A percentile compares a stretch with the other conserved stretches of the same genome.
Evolutionary conservation across 2,797 vertebrate species (phyloP).

Genomic region (Sardinella longiceps): DNA sequence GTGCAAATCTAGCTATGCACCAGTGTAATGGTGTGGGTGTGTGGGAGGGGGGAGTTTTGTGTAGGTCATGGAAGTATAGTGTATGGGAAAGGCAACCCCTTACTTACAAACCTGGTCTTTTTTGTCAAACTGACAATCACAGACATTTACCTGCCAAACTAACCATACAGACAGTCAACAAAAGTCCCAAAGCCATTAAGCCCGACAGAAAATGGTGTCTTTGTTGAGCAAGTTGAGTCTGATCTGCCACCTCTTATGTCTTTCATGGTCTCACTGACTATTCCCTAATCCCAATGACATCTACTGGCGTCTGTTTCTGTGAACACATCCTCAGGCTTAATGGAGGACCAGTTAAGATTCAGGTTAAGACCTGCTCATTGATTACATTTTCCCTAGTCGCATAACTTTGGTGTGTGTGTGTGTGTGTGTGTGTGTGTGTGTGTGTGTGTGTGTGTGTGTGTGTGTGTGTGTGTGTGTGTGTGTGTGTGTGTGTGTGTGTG

Average conservation of each 20-base stretch:
- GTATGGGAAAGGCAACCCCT: background rate
- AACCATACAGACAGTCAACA: background rate
- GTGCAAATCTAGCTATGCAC: background rate
- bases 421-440: conserved; percentile 1
- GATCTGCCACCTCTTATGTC: background rate
- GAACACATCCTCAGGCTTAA: background rate
- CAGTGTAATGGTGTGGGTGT: background rate
- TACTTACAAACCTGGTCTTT: background rate
- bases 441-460: background rate
- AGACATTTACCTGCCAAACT: background rate
- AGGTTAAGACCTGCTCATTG: background rate
- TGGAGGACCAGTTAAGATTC: background rate
- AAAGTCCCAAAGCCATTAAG: background rate
- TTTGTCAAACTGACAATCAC: background rate
- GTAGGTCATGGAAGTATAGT: background rate
- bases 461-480: background rate
- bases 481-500: background rate
- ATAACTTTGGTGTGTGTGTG: background rate
- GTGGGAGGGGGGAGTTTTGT: background rate
- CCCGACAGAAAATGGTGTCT: background rate
- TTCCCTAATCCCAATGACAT: background rate
- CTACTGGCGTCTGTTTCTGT: background rate
- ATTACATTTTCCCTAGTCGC: background rate
- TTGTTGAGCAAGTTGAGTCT: background rate
- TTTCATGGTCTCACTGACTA: background rate